A percentile compares a stretch with the other conserved stretches of the same genome.
Conservation (phyloP, 2,113 vertebrate genomes). For the Falcunculus frontatus region DNA sequence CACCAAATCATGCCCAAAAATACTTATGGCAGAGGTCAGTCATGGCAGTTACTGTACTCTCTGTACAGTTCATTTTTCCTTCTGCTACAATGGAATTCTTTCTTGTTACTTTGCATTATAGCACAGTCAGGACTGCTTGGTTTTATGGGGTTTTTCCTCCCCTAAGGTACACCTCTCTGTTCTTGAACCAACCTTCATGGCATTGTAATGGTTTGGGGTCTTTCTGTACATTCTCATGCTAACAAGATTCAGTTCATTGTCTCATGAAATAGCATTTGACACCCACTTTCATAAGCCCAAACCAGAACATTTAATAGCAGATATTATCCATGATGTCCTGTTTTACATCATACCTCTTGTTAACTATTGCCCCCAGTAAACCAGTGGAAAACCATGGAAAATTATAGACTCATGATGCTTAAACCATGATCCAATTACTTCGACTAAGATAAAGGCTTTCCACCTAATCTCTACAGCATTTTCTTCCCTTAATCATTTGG, state of each 20-base stretch:
- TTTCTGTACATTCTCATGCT: background rate
- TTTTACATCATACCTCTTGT: background rate
- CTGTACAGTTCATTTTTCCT: background rate
- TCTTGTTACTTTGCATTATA: background rate
- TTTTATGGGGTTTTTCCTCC: background rate
- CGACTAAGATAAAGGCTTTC: background rate
- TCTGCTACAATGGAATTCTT: background rate
- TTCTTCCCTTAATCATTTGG: background rate
- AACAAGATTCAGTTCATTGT: background rate
- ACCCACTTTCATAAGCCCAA: background rate
- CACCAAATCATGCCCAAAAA: background rate
- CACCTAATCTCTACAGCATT: background rate
- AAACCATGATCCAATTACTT: background rate
- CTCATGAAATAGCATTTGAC: background rate
- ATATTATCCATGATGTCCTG: background rate
- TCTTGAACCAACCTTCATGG: background rate
- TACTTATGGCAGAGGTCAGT: background rate
- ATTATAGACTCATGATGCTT: background rate
- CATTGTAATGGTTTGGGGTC: background rate
- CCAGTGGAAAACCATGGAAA: background rate
- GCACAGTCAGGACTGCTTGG: background rate
- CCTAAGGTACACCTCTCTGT: background rate
- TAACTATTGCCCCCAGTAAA: background rate
- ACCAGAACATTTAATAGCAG: background rate
- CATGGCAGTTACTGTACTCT: background rate